A percentile compares a stretch with the other conserved stretches of the same genome.
phyloP scores from a whole-genome alignment of 2,888 invertebrate genomes.

The Cheilosia scutellata region DNA sequence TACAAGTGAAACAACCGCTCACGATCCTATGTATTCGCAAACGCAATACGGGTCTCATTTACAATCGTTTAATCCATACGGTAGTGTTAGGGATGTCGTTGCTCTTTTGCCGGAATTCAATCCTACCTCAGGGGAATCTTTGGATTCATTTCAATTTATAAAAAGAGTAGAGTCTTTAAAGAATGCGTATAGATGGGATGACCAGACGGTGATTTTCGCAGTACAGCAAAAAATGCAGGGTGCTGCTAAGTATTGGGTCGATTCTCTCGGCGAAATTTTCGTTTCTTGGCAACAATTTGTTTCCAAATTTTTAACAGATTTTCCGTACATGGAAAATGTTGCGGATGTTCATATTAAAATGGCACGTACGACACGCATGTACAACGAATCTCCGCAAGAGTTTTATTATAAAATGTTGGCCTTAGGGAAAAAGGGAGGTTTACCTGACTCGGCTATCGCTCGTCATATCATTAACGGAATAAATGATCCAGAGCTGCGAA shows the following conservation, averaged over 20 bases:
- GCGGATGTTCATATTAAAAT: constrained; percentile 66
- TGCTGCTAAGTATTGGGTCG: constrained; percentile 67
- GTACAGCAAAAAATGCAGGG: constrained; percentile 50
- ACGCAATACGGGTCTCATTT: not conserved
- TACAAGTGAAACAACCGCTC: constrained; percentile 1
- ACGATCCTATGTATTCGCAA: not conserved
- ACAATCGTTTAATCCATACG: constrained; percentile 11
- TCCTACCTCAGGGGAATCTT: constrained; percentile 31
- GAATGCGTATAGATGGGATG: constrained; percentile 53
- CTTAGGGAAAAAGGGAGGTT: constrained; percentile 38
- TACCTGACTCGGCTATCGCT: constrained; percentile 52
- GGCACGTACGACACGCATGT: constrained; percentile 23
- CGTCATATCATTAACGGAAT: constrained; percentile 69
- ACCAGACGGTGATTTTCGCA: constrained; percentile 45
- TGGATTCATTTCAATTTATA: constrained; percentile 45
- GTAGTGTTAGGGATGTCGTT: constrained; percentile 28
- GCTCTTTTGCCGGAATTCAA: constrained; percentile 46
- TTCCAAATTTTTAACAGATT: constrained; percentile 56
- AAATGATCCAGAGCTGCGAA: constrained; percentile 54
- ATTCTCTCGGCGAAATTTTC: constrained; percentile 59
- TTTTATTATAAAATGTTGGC: constrained; percentile 67
- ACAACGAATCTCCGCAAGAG: constrained; percentile 32
- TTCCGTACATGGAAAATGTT: constrained; percentile 51
- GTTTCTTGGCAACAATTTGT: constrained; percentile 41
- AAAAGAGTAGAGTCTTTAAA: constrained; percentile 42